These are phyloP conservation scores for Tupaia tana DNA, from an alignment of 2,113 vertebrate genomes.

Conservation along the genomic window DNA sequence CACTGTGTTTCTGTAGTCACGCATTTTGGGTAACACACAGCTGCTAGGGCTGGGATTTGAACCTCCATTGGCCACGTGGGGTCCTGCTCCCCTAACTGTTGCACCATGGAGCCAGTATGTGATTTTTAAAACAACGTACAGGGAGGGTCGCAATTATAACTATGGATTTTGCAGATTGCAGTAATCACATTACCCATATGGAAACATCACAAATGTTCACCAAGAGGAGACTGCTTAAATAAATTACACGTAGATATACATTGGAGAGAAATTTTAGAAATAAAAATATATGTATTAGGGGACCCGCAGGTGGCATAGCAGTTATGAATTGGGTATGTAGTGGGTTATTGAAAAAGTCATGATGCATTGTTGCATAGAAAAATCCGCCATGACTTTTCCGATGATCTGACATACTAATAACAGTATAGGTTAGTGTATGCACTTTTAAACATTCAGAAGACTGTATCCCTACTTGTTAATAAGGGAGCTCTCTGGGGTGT, in stretches of 20 bases:
- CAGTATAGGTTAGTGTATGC: neutral
- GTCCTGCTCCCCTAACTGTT: no score
- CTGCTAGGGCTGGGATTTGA: no score
- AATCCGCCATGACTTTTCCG: no score
- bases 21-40: no score
- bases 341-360: no score
- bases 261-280: neutral
- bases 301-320: no score
- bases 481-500: neutral
- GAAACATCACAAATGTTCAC: neutral
- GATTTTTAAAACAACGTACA: neutral
- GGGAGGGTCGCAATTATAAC: neutral
- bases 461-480: neutral
- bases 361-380: no score
- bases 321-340: no score
- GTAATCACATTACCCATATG: neutral
- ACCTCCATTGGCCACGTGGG: no score
- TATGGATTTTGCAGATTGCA: neutral
- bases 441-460: neutral
- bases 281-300: neutral
- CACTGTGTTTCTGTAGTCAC: no score
- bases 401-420: neutral
- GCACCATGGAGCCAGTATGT: neutral
- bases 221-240: neutral
- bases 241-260: neutral